Base-by-base conservation (phyloP, 2,797 vertebrate genomes). In the Synanceia verrucosa region DNA sequence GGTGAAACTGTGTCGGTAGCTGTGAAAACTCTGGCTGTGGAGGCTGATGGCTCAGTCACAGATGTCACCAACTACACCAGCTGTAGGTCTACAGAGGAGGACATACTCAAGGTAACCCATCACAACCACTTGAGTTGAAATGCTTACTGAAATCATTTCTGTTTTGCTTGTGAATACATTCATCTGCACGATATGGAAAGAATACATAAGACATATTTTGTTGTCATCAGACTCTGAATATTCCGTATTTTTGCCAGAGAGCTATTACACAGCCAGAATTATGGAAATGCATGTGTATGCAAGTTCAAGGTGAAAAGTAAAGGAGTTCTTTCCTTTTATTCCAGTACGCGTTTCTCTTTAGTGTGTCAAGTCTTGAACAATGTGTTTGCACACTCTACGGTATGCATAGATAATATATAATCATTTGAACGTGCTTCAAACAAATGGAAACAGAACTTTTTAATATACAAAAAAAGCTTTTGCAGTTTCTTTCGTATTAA, bases 61-160 rank as follows among this genome's bases (percentile, higher is more conserved):
- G 97, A 98, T 64, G 94, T 99, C 87, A 97, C 96, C 0, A 95
- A 95, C 78, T 86, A 81, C 0, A 96, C 96, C 86, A 95, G 94
- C 85, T 99, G 97, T 83, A 93, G 78, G 61, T 96, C 97, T 11
- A 79, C 94, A 0, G 95, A 96, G 3, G 94, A 96, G 59, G 95
- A 96, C 1, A 92, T 96, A 13, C 73, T 98, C 62, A 96, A 98
- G 85, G 97, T 99, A 83, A 91, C 71, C 10, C 4, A 3, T 18
- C 10, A 57, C 56, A 71, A 51, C 19, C 14, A 9, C 16, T 6
- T 21, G 31, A 4, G 23, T 14, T n/a, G 6, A 53, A 51, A 7
- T 26, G 24, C 18, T 13, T 14, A 34, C 14, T 61, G 24, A 14
- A n/a, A 48, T 51, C 1, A 51, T 59, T 31, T 37, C 9, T 8